Conservation (phyloP, 2,797 vertebrate species). For the Petrocephalus schoutedeni region DNA sequence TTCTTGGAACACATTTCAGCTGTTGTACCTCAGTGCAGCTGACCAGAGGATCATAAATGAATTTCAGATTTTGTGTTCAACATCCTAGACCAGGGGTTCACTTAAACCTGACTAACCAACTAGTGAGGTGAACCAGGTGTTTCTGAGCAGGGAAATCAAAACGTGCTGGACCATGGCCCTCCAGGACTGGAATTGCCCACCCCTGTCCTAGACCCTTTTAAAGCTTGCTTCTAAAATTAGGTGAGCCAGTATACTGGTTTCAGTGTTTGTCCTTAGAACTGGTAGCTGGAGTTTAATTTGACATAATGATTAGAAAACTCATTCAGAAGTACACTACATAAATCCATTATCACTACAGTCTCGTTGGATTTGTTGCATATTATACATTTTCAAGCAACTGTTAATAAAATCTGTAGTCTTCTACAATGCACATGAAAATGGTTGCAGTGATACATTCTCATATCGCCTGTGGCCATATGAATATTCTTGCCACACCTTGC, state of each 20-base stretch:
- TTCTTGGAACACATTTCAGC: background rate
- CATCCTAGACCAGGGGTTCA: background rate
- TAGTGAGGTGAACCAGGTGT: no score
- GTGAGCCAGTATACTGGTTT: background rate
- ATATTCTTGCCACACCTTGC: no score
- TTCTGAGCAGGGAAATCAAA: no score
- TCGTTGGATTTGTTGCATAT: background rate
- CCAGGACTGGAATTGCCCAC: no score
- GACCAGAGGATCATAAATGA: background rate
- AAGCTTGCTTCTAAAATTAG: background rate
- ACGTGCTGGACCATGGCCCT: no score
- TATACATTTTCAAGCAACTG: background rate
- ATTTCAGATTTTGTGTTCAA: background rate
- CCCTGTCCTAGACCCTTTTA: no score
- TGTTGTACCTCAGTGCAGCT: background rate
- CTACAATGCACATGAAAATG: background rate
- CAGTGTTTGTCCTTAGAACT: background rate
- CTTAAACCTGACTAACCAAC: background rate
- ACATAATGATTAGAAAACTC: background rate
- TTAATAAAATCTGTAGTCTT: background rate
- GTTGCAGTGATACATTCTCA: background rate
- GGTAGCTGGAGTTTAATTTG: background rate
- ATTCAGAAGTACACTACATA: background rate
- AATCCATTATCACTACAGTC: background rate
- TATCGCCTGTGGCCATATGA: background rate